Conservation (phyloP, 2,797 vertebrate genomes). For the Gymnothorax reevesii region DNA sequence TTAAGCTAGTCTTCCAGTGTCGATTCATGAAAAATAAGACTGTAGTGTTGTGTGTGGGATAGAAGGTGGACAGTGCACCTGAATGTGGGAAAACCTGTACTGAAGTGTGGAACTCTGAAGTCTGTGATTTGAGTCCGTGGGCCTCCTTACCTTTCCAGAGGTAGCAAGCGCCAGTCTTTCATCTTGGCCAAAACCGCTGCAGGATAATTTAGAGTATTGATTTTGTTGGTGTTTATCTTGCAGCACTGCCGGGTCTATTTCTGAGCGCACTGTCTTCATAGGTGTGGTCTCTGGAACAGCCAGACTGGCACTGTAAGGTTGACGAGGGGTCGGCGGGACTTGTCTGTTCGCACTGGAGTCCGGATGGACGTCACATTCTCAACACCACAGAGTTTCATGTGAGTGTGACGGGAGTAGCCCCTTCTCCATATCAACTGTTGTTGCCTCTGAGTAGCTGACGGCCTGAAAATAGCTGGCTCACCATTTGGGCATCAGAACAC, state of each 20-base stretch:
- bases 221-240: not conserved
- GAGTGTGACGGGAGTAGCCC: conserved; percentile 69
- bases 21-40: not conserved
- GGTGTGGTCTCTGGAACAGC: conserved; percentile 98
- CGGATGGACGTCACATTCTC: conserved; percentile 97
- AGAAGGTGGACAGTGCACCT: not conserved
- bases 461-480: conserved; percentile 73
- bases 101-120: not conserved
- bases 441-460: conserved; percentile 66
- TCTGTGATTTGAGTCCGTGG: not conserved
- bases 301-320: conserved; percentile 95
- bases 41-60: not conserved
- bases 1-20: not conserved
- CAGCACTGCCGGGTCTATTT: not conserved
- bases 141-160: conserved; percentile 76
- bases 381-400: conserved; percentile 98
- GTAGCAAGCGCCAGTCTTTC: conserved; percentile 82
- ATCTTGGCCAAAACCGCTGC: conserved; percentile 51
- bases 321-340: conserved; percentile 96
- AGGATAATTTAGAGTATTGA: not conserved
- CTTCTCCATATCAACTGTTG: conserved; percentile 74
- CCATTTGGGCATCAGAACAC: conserved; percentile 60
- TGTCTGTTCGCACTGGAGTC: conserved; percentile 94
- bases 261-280: conserved; percentile 53
- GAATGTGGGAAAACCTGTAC: not conserved